A percentile compares a stretch with the other conserved stretches of the same genome.
phyloP scores from a whole-genome alignment of 30 jellyfish, hydroid and myxozoan species.

The Pelagia noctiluca region DNA sequence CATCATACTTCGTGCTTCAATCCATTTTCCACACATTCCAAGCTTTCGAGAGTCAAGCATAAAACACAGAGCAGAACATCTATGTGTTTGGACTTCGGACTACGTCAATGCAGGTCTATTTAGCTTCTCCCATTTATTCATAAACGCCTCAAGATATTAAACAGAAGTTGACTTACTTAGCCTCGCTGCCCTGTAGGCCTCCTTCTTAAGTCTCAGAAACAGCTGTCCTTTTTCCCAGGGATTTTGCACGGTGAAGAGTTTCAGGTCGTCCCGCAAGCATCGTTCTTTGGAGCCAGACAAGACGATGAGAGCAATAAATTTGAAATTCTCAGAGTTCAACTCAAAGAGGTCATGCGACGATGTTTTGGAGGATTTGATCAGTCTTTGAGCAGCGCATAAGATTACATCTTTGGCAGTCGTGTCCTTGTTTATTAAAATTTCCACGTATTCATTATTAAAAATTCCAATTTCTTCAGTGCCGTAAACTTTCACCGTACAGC shows the following conservation, averaged over 20 bases:
- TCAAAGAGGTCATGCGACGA: slow-evolving; percentile 55
- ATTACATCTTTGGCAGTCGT: slow-evolving; percentile 83
- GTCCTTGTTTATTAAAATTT: slow-evolving; percentile 61
- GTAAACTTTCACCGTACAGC: slow-evolving; percentile 65
- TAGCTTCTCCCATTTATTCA: too few species aligned
- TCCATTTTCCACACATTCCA: too few species aligned
- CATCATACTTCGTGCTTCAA: too few species aligned
- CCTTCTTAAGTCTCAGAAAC: slow-evolving; percentile 85
- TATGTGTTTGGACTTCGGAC: too few species aligned
- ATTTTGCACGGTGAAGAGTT: slow-evolving; percentile 67
- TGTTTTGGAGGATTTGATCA: slow-evolving; percentile 48
- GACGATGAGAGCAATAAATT: slow-evolving; percentile 77
- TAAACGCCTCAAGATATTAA: slow-evolving; percentile 20
- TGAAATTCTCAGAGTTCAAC: slow-evolving; percentile 58
- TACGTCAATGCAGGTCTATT: too few species aligned
- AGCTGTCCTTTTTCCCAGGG: slow-evolving; percentile 92
- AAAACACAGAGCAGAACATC: too few species aligned
- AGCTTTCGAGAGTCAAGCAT: too few species aligned
- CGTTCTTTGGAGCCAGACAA: slow-evolving; percentile 93
- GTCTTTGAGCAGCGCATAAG: slow-evolving; percentile 66
- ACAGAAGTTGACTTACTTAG: slow-evolving; percentile 91
- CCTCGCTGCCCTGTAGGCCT: slow-evolving; percentile 79
- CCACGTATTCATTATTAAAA: slow-evolving; percentile 60
- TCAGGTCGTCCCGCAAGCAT: slow-evolving; percentile 85
- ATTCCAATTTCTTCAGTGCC: slow-evolving; percentile 96